phyloP scores from a whole-genome alignment of 2,888 invertebrate species.

The Drosophila merina region DNA sequence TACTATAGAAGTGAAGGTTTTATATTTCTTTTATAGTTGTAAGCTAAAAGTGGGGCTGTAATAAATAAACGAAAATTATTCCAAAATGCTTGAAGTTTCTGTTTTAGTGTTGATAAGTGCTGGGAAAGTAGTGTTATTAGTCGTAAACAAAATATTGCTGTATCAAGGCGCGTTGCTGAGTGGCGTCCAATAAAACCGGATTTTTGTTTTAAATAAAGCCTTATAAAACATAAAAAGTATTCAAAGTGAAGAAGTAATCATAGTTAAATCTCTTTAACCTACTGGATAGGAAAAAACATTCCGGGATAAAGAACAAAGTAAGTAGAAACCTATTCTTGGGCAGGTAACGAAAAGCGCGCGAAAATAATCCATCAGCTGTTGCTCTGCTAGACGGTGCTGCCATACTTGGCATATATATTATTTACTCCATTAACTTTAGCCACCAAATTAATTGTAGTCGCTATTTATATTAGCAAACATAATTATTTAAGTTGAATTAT shows the following conservation, averaged over 20 bases:
- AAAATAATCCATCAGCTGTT: constrained; percentile 59
- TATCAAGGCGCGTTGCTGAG: constrained; percentile 9
- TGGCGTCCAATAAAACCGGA: not conserved
- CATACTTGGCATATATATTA: not conserved
- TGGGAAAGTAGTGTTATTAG: constrained; percentile 7
- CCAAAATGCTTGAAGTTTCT: not conserved
- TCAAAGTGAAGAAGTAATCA: accelerated
- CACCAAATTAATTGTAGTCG: not conserved
- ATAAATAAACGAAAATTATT: constrained; percentile 12
- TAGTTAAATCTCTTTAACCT: not conserved
- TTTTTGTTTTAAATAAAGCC: not conserved
- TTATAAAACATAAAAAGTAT: constrained; percentile 3
- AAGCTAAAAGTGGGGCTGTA: constrained; percentile 29
- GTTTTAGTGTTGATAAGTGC: not conserved
- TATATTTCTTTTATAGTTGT: constrained; percentile 25
- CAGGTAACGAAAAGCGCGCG: constrained; percentile 63
- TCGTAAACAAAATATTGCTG: not conserved
- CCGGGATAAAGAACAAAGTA: constrained; percentile 33
- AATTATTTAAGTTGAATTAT: not conserved
- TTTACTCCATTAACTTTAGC: not conserved
- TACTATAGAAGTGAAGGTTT: constrained; percentile 16
- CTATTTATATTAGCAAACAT: not conserved
- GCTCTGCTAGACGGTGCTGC: constrained; percentile 3
- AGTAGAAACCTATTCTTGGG: constrained; percentile 16
- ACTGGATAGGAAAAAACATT: constrained; percentile 3